These are phyloP conservation scores for Mixornis gularis DNA, from an alignment of 2,113 vertebrate species.

Conservation along the genomic window DNA sequence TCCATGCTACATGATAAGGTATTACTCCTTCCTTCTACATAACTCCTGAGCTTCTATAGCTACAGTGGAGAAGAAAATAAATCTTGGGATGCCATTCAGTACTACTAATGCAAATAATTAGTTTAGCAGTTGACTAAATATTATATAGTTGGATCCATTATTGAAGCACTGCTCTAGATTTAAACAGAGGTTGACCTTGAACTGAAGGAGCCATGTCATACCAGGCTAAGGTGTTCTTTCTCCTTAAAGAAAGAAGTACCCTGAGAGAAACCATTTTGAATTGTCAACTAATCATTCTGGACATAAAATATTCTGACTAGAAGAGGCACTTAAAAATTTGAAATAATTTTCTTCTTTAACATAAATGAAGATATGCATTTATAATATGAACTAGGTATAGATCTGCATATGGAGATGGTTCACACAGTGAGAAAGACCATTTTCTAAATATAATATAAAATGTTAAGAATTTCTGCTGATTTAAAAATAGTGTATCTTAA, in stretches of 20 bases:
- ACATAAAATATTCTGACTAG: background rate
- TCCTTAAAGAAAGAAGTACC: background rate
- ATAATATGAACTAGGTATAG: background rate
- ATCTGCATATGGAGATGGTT: background rate
- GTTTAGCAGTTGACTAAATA: background rate
- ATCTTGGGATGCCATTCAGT: background rate
- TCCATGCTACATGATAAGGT: conserved; percentile 79
- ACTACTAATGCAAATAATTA: background rate
- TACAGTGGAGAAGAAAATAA: background rate
- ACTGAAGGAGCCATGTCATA: background rate
- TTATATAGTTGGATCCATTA: background rate
- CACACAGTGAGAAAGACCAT: background rate
- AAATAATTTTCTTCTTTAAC: background rate
- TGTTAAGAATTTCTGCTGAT: background rate
- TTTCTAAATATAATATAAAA: background rate
- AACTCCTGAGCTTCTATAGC: background rate
- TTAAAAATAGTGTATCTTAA: background rate
- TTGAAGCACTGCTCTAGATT: background rate
- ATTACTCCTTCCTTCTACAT: background rate
- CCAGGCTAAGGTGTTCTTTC: background rate
- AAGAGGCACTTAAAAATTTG: background rate
- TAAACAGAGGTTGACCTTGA: background rate
- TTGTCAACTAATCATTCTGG: background rate
- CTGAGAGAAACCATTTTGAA: background rate
- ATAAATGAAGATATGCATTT: background rate